Evolutionary conservation across 2,888 invertebrate genomes (phyloP).

Genomic region (Hydrotaea cyrtoneurina): DNA sequence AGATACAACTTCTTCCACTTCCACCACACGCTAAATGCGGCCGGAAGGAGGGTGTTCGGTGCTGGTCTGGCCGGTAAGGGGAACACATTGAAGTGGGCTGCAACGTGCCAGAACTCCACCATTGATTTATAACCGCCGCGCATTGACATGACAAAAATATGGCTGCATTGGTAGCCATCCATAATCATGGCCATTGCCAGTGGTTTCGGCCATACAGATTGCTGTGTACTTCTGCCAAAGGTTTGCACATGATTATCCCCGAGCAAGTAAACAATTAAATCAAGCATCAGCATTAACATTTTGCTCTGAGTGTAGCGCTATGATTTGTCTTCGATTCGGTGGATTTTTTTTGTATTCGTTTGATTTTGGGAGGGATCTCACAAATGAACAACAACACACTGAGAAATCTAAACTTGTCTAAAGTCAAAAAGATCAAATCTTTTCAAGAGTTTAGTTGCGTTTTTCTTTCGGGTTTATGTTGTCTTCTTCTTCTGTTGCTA

Average conservation of each 20-base stretch:
- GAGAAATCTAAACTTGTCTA: slow-evolving; percentile 56
- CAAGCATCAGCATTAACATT: slow-evolving; percentile 55
- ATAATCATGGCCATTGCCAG: slow-evolving; percentile 30
- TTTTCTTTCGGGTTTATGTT: background rate
- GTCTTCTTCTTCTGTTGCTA: background rate
- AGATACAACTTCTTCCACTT: slow-evolving; percentile 42
- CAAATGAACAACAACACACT: slow-evolving; percentile 53
- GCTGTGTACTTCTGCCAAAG: background rate
- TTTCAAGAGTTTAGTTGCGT: slow-evolving; percentile 38
- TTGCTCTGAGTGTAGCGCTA: slow-evolving; percentile 58
- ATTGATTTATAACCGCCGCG: slow-evolving; percentile 69
- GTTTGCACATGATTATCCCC: slow-evolving; percentile 63
- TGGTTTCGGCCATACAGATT: background rate
- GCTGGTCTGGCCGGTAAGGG: background rate
- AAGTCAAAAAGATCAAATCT: slow-evolving; percentile 65
- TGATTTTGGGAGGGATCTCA: slow-evolving; percentile 41
- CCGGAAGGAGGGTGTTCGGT: slow-evolving; percentile 11
- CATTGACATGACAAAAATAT: slow-evolving; percentile 69
- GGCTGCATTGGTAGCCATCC: slow-evolving; percentile 48
- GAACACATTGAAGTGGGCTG: slow-evolving; percentile 54
- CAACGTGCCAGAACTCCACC: slow-evolving; percentile 47
- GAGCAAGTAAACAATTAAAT: slow-evolving; percentile 67
- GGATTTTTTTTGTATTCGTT: slow-evolving; percentile 33
- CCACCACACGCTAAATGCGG: background rate
- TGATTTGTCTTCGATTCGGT: slow-evolving; percentile 44